These are phyloP conservation scores for Ptychochromis oligacanthus DNA, from an alignment of 2,113 vertebrate genomes.

Conservation along the genomic window DNA sequence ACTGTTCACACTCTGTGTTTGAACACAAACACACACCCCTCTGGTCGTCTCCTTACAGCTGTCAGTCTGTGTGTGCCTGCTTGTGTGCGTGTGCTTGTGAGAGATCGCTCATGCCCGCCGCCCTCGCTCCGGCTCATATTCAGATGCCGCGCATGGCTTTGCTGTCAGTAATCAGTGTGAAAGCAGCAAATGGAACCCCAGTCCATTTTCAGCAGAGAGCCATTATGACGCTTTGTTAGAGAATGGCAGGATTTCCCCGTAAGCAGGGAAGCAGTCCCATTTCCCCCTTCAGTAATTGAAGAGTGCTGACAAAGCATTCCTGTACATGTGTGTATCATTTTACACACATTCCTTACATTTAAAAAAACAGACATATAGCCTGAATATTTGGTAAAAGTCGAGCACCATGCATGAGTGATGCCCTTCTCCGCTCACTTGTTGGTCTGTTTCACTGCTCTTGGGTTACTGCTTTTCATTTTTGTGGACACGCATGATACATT, in stretches of 20 bases:
- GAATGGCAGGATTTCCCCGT: slow-evolving; percentile 79
- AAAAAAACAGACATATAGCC: slow-evolving; percentile 28
- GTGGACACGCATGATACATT: slow-evolving; percentile 46
- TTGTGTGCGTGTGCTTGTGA: slow-evolving; percentile 16
- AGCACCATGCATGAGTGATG: slow-evolving; percentile 14
- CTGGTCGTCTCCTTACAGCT: slow-evolving; percentile 55
- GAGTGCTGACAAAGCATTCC: slow-evolving; percentile 75
- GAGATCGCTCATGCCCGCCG: neutral
- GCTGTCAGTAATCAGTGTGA: slow-evolving; percentile 46
- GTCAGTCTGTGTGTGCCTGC: slow-evolving; percentile 46
- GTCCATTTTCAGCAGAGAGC: slow-evolving; percentile 47
- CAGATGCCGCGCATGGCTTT: slow-evolving; percentile 17
- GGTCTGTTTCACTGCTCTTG: slow-evolving; percentile 19
- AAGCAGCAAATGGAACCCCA: slow-evolving; percentile 4
- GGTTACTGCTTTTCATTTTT: slow-evolving; percentile 35
- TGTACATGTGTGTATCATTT: slow-evolving; percentile 34
- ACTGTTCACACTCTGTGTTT: slow-evolving; percentile 74
- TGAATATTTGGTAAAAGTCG: slow-evolving; percentile 38
- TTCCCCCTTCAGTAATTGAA: slow-evolving; percentile 67
- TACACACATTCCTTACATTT: slow-evolving; percentile 35
- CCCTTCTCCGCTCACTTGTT: slow-evolving; percentile 17
- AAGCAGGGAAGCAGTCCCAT: slow-evolving; percentile 66
- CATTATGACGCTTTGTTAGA: slow-evolving; percentile 58
- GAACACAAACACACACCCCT: slow-evolving; percentile 72
- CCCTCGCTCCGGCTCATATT: slow-evolving; percentile 3